phyloP scores from a whole-genome alignment of 2,797 vertebrate genomes.

The Tenualosa ilisha region DNA sequence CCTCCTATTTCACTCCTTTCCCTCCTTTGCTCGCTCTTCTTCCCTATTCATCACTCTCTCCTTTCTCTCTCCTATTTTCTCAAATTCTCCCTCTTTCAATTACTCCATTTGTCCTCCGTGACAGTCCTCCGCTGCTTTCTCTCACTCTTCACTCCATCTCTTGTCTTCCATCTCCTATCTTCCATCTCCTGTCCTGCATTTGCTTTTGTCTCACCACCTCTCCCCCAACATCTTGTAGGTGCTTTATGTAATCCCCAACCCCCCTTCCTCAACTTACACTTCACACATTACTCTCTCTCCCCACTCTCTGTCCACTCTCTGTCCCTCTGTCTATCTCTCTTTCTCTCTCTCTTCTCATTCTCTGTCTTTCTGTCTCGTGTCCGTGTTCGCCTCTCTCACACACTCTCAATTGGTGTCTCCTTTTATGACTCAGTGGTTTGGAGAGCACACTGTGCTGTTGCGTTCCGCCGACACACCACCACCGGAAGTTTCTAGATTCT shows the following conservation, averaged over 20 bases:
- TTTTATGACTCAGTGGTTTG: neutral
- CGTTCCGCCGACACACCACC: neutral
- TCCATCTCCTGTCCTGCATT: neutral
- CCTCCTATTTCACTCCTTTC: neutral
- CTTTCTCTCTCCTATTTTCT: neutral
- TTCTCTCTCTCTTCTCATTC: neutral
- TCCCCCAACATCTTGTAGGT: neutral
- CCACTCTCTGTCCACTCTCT: neutral
- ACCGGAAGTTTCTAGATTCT: conserved; percentile 2
- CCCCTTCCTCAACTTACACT: neutral
- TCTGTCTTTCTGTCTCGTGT: neutral
- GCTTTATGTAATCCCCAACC: neutral
- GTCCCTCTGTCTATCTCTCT: neutral
- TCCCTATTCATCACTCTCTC: neutral
- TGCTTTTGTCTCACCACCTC: neutral
- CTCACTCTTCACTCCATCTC: neutral
- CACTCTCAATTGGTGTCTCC: neutral
- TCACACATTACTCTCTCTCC: too few relatives aligned
- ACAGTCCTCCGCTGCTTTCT: neutral
- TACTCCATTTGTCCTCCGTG: neutral
- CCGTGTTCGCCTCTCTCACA: neutral
- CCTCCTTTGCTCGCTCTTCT: neutral
- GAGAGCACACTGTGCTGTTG: neutral
- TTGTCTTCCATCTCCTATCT: neutral
- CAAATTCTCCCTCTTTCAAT: neutral